phyloP scores from a whole-genome alignment of 1,140 invertebrate genomes.

The Pteromalus puparum region DNA sequence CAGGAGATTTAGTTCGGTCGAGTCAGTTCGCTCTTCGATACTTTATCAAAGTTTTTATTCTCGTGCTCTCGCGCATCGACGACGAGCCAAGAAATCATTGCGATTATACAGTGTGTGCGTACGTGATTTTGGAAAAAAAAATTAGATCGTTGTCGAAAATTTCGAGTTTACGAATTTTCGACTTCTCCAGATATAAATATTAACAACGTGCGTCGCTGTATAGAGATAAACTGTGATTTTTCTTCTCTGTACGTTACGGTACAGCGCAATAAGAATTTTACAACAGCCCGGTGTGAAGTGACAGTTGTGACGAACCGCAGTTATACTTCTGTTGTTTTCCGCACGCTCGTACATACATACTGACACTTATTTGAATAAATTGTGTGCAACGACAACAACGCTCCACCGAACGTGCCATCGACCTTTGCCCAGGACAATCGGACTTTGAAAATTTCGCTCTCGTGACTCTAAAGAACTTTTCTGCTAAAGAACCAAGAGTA shows the following conservation, averaged over 20 bases:
- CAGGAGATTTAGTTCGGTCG: slow-evolving; percentile 64
- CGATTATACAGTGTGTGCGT: slow-evolving; percentile 47
- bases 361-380: background rate
- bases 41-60: slow-evolving; percentile 49
- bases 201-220: slow-evolving; percentile 4
- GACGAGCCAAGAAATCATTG: slow-evolving; percentile 10
- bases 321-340: background rate
- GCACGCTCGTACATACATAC: background rate
- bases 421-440: background rate
- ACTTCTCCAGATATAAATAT: background rate
- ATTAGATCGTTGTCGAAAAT: background rate
- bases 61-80: slow-evolving; percentile 60
- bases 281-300: slow-evolving; percentile 1
- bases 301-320: slow-evolving; percentile 6
- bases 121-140: slow-evolving; percentile 47
- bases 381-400: background rate
- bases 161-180: background rate
- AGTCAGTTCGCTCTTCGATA: slow-evolving; percentile 45
- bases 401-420: background rate
- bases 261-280: background rate
- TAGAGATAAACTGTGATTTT: slow-evolving; percentile 34
- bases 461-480: slow-evolving; percentile 13
- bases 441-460: background rate
- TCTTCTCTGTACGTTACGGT: background rate
- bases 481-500: background rate